Conservation (phyloP, 2,113 vertebrate genomes). For the Ramphastos sulfuratus region DNA sequence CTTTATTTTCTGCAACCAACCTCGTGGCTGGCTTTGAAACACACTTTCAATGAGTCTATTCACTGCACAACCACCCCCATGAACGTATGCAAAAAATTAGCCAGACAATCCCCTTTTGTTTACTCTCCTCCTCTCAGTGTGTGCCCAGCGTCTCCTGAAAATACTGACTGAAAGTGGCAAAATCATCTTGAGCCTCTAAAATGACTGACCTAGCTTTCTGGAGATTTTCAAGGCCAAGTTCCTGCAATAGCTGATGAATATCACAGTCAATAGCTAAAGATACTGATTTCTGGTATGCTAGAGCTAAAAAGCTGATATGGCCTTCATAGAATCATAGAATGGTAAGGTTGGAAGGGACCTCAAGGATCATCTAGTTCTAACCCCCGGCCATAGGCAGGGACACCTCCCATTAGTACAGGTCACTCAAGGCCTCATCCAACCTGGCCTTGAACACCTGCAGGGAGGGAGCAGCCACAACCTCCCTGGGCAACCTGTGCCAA, state of each 20-base stretch:
- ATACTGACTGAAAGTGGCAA: neutral
- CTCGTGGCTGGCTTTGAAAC: neutral
- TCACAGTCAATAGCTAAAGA: neutral
- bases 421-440: too few species aligned
- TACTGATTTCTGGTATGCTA: neutral
- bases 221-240: neutral
- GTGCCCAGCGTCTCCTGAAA: slow-evolving; percentile 4
- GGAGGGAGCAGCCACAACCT: too few species aligned
- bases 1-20: neutral
- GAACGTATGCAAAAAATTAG: neutral
- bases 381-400: too few species aligned
- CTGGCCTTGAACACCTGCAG: too few species aligned
- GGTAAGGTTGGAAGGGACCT: too few species aligned
- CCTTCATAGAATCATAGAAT: too few species aligned
- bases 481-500: too few species aligned
- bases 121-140: neutral
- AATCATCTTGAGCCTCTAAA: neutral
- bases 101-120: slow-evolving; percentile 28
- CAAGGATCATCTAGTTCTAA: too few species aligned
- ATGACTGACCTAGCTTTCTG: neutral
- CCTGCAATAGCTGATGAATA: neutral
- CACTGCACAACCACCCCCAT: neutral
- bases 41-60: neutral
- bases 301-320: neutral
- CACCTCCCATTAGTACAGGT: too few species aligned